Evolutionary conservation across 2,888 invertebrate species (phyloP).

Genomic region (Lochmaea crataegi): DNA sequence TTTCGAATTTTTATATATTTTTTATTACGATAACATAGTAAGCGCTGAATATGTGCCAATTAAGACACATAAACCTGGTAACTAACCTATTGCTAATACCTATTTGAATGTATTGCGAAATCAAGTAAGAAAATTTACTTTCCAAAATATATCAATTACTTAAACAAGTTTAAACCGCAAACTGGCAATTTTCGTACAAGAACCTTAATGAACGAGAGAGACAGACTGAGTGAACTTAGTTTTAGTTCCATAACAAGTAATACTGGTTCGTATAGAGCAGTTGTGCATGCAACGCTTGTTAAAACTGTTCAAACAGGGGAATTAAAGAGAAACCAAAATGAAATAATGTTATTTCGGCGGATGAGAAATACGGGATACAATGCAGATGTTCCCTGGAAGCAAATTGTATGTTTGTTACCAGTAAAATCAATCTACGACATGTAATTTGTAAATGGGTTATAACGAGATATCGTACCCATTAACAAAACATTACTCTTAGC

Average conservation of each 20-base stretch:
- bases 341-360: constrained; percentile 38
- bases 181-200: neutral
- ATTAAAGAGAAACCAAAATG: constrained; percentile 40
- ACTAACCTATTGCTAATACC: too few species aligned
- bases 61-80: too few species aligned
- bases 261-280: constrained; percentile 23
- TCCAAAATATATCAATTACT: neutral
- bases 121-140: too few species aligned
- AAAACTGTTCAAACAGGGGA: constrained; percentile 37
- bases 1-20: too few species aligned
- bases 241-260: constrained; percentile 8
- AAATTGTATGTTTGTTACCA: constrained; percentile 22
- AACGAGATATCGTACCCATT: neutral
- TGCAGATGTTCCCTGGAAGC: constrained; percentile 34
- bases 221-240: constrained; percentile 4
- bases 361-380: constrained; percentile 36
- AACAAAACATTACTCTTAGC: neutral
- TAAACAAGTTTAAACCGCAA: neutral
- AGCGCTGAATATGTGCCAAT: too few species aligned
- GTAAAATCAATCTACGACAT: constrained; percentile 12
- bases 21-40: too few species aligned
- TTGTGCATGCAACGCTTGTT: constrained; percentile 40
- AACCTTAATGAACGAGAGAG: neutral
- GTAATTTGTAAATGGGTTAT: constrained; percentile 10
- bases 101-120: too few species aligned